Conservation (phyloP, 2,113 vertebrate species). For the Perognathus longimembris region DNA sequence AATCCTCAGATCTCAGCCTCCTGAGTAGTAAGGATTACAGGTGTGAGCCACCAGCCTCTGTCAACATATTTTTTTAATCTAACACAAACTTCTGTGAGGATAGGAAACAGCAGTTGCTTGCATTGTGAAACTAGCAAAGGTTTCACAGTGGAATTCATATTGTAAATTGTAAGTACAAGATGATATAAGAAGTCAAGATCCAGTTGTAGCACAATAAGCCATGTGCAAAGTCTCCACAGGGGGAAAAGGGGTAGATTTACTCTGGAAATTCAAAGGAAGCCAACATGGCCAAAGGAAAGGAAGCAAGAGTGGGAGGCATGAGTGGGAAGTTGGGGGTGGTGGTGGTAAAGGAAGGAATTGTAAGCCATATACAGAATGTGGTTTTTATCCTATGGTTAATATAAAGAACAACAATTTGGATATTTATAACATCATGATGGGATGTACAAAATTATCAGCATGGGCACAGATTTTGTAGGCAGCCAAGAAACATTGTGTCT, state of each 20-base stretch:
- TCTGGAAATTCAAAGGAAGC: not conserved
- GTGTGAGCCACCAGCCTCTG: too few species aligned
- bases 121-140: not conserved
- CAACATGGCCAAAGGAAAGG: not conserved
- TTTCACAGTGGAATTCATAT: not conserved
- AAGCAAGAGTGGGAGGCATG: not conserved
- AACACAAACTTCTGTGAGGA: not conserved
- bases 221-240: not conserved
- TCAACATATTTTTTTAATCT: not conserved
- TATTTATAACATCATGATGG: too few species aligned
- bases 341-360: not conserved
- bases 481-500: too few species aligned
- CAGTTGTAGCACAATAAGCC: not conserved
- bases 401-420: not conserved
- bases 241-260: not conserved
- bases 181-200: not conserved
- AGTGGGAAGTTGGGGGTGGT: not conserved
- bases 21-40: too few species aligned
- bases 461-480: too few species aligned
- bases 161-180: not conserved
- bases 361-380: not conserved
- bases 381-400: not conserved
- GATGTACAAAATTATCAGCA: too few species aligned
- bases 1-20: too few species aligned
- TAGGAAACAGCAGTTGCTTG: not conserved